A percentile compares a stretch with the other conserved stretches of the same genome.
Evolutionary conservation across 2,888 invertebrate species (phyloP).

Genomic region (Cataglyphis rosenhaueri): DNA sequence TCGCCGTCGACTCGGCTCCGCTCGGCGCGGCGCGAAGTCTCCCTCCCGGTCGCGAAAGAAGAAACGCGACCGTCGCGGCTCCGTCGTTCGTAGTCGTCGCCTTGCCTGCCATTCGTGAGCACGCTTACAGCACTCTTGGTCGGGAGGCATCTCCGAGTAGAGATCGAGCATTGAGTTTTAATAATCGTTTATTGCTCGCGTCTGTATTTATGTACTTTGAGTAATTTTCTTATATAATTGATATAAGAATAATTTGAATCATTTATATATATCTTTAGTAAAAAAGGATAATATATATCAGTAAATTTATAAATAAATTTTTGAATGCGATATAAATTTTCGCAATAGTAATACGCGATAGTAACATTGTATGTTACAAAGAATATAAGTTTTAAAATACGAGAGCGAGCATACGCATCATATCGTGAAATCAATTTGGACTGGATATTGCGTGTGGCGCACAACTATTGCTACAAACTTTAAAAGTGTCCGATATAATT

Average conservation of each 20-base stretch:
- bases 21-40: slow-evolving; percentile 67
- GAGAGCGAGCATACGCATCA: not conserved
- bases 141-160: not conserved
- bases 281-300: not conserved
- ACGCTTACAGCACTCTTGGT: slow-evolving; percentile 52
- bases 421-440: not conserved
- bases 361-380: not conserved
- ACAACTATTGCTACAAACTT: not conserved
- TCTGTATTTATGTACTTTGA: not conserved
- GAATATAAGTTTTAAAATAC: not conserved
- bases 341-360: not conserved
- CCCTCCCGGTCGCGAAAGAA: slow-evolving; percentile 65
- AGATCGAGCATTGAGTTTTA: not conserved
- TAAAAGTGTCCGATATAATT: not conserved
- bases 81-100: slow-evolving; percentile 66
- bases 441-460: not conserved
- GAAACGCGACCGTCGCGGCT: slow-evolving; percentile 68
- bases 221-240: not conserved
- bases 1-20: slow-evolving; percentile 54
- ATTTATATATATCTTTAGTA: not conserved
- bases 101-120: slow-evolving; percentile 68
- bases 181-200: not conserved
- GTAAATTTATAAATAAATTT: not conserved
- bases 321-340: not conserved
- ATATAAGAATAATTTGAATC: not conserved